Percentiles rank a stretch among this genome's conserved stretches.
Conservation (phyloP, 2,113 vertebrate species). For the Cochlearius cochlearius region DNA sequence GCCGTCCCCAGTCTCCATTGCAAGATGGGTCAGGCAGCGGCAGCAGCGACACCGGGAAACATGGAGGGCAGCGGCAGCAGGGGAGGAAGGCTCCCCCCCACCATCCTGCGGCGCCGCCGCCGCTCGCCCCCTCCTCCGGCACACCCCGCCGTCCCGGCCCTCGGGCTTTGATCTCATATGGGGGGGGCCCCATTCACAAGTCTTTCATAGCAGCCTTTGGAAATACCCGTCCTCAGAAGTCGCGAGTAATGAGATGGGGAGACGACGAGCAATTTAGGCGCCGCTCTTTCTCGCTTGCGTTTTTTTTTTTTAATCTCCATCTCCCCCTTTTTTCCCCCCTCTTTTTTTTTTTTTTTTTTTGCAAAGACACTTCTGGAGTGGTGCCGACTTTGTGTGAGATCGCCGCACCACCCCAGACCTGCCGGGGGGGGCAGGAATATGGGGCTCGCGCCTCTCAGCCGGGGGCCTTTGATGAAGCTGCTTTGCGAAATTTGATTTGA, state of each 20-base stretch:
- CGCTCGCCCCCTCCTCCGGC: conserved; percentile 64
- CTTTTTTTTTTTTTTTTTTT: background rate
- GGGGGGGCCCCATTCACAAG: conserved; percentile 79
- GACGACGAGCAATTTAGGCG: conserved; percentile 76
- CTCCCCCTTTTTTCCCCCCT: fast-evolving
- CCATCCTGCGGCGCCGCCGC: conserved; percentile 71
- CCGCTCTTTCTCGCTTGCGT: conserved; percentile 14
- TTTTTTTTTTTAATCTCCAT: conserved; percentile 2
- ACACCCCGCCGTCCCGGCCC: conserved; percentile 55
- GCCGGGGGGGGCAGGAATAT: conserved; percentile 20
- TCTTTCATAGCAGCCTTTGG: conserved; percentile 76
- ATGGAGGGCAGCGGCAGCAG: conserved; percentile 77
- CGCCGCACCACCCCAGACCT: conserved; percentile 52
- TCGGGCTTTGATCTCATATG: conserved; percentile 81
- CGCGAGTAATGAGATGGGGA: conserved; percentile 85
- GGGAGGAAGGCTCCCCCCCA: conserved; percentile 69
- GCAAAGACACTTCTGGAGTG: conserved; percentile 50
- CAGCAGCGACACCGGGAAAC: conserved; percentile 69
- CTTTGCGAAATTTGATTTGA: conserved; percentile 76
- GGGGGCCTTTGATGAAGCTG: conserved; percentile 80
- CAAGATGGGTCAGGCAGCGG: conserved; percentile 80
- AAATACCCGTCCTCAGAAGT: conserved; percentile 80
- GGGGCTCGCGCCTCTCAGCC: conserved; percentile 67
- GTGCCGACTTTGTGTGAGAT: conserved; percentile 62
- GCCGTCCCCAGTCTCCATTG: conserved; percentile 77